phyloP scores from a whole-genome alignment of 1,140 invertebrate genomes.

The Armadillidium nasatum region DNA sequence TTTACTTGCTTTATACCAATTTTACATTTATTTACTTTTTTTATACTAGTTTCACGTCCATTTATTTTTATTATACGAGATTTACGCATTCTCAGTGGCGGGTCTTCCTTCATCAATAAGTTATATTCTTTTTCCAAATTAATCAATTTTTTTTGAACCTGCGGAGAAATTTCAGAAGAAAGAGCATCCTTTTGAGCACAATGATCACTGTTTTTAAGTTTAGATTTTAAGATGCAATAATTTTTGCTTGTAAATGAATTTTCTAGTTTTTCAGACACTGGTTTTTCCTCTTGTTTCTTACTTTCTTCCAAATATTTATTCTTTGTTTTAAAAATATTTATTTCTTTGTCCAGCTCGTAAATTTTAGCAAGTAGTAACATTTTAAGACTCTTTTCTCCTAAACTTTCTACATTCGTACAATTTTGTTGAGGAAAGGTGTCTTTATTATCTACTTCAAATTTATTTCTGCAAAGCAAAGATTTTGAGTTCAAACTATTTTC shows the following conservation, averaged over 20 bases:
- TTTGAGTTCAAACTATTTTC: neutral
- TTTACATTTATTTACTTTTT: neutral
- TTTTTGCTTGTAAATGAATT: constrained; percentile 28
- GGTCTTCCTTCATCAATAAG: too few relatives aligned
- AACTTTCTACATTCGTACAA: neutral
- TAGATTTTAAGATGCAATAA: neutral
- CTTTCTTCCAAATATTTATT: constrained; percentile 21
- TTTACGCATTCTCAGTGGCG: too few relatives aligned
- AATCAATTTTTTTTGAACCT: neutral
- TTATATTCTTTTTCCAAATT: neutral
- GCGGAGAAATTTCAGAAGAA: neutral
- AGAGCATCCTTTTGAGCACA: neutral
- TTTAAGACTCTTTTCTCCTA: constrained; percentile 32
- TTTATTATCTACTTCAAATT: too few relatives aligned
- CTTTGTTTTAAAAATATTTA: constrained; percentile 36
- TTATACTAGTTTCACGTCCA: neutral
- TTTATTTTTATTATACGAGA: too few relatives aligned
- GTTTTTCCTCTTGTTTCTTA: constrained; percentile 26
- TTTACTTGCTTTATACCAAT: neutral
- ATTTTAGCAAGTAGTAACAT: constrained; percentile 38
- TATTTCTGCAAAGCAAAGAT: neutral
- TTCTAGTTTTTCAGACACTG: neutral
- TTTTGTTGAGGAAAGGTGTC: neutral
- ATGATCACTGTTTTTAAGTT: neutral
- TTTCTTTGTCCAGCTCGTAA: constrained; percentile 42